phyloP scores from a whole-genome alignment of 92 coral and sea anemone species.

The Zoanthus sociatus region DNA sequence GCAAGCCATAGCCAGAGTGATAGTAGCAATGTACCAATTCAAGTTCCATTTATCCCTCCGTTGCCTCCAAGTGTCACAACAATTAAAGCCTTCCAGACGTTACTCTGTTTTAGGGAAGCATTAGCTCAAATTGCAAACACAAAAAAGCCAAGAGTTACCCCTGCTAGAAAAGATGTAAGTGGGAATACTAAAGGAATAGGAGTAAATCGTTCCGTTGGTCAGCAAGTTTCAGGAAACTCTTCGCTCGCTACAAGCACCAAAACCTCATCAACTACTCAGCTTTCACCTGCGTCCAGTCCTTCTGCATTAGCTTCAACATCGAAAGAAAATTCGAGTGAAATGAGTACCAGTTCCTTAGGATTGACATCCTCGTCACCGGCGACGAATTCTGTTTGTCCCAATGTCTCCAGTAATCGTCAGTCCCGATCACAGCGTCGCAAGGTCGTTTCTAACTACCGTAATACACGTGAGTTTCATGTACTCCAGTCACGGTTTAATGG shows the following conservation, averaged over 20 bases:
- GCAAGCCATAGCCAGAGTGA: no score
- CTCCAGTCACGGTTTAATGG: conserved; percentile 84
- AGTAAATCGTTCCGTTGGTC: not conserved
- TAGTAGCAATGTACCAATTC: not conserved
- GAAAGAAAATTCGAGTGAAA: not conserved
- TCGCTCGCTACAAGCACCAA: not conserved
- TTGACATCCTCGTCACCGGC: not conserved
- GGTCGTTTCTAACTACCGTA: conserved; percentile 34
- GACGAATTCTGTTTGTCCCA: not conserved
- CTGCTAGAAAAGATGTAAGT: not conserved
- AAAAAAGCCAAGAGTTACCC: not conserved
- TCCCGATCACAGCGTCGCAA: not conserved
- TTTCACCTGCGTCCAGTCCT: not conserved
- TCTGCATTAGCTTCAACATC: not conserved
- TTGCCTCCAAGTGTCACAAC: conserved; percentile 92
- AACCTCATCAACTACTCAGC: not conserved
- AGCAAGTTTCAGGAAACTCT: not conserved
- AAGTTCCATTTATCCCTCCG: conserved; percentile 83
- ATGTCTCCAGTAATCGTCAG: not conserved
- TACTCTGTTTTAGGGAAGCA: conserved; percentile 66
- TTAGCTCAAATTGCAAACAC: conserved; percentile 70
- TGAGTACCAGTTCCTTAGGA: not conserved
- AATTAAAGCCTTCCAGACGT: conserved; percentile 70
- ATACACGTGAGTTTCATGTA: conserved; percentile 76
- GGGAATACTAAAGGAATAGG: not conserved